Conservation (phyloP, 2,113 vertebrate species). For the Proterorhinus semilunaris region DNA sequence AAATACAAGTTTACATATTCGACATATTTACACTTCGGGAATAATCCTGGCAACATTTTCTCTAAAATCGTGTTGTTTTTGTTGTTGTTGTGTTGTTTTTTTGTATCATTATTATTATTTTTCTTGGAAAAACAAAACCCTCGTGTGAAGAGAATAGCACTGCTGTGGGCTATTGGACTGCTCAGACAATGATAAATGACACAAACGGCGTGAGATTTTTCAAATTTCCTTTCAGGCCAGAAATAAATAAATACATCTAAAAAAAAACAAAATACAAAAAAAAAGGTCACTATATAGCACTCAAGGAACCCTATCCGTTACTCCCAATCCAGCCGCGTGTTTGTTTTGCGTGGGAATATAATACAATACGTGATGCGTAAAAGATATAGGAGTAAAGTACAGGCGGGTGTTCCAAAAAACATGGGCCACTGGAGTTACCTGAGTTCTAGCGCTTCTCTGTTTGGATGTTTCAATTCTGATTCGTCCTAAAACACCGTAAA, state of each 20-base stretch:
- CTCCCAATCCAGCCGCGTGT: constrained; percentile 52
- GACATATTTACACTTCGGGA: constrained; percentile 92
- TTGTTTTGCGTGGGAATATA: constrained; percentile 51
- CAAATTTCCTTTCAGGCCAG: constrained; percentile 64
- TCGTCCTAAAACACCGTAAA: constrained; percentile 72
- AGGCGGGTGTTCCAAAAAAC: constrained; percentile 57
- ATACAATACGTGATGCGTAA: constrained; percentile 27
- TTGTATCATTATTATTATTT: constrained; percentile 51
- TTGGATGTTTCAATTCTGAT: constrained; percentile 50
- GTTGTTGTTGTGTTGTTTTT: constrained; percentile 28
- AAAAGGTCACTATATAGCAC: constrained; percentile 52
- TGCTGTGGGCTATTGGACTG: constrained; percentile 64
- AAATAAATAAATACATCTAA: constrained; percentile 70
- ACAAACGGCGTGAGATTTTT: constrained; percentile 63
- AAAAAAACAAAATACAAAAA: neutral
- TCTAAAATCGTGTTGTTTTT: constrained; percentile 76
- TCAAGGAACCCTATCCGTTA: constrained; percentile 37
- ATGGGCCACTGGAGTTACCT: constrained; percentile 80
- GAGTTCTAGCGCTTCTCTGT: constrained; percentile 77
- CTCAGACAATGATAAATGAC: constrained; percentile 71
- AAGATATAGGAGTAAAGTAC: constrained; percentile 36
- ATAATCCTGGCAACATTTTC: constrained; percentile 82
- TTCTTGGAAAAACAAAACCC: constrained; percentile 61
- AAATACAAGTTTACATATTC: constrained; percentile 92
- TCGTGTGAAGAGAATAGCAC: constrained; percentile 66